Evolutionary conservation across 2,888 invertebrate genomes (phyloP).

Genomic region (Volucella zonaria): DNA sequence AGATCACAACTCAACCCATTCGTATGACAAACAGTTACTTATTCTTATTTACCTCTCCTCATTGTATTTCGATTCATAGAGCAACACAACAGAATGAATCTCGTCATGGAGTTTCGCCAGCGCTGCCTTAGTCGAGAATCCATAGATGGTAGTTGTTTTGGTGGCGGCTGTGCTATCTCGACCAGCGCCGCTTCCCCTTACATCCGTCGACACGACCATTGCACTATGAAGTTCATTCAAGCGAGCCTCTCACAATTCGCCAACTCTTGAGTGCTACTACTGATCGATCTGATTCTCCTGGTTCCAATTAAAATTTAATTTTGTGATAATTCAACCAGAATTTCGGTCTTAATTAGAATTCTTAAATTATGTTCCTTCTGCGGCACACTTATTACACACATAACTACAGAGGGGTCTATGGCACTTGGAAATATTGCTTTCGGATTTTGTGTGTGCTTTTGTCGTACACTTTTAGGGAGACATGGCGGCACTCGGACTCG

Average conservation of each 20-base stretch:
- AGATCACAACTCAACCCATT: background rate
- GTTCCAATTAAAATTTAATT: conserved; percentile 11
- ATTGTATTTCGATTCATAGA: conserved; percentile 85
- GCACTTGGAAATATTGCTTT: conserved; percentile 68
- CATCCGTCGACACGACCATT: conserved; percentile 65
- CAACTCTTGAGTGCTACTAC: background rate
- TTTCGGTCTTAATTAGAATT: too few relatives aligned
- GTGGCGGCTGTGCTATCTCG: conserved; percentile 33
- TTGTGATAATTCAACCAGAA: conserved; percentile 2
- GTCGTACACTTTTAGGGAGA: background rate
- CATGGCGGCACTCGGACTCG: background rate
- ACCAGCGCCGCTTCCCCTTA: conserved; percentile 34
- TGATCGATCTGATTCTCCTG: background rate
- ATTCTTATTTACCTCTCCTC: conserved; percentile 83
- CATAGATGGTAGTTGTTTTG: conserved; percentile 77
- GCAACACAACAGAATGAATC: conserved; percentile 86
- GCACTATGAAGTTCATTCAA: conserved; percentile 67
- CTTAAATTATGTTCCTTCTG: conserved; percentile 21
- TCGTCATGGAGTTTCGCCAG: conserved; percentile 88
- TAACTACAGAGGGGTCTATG: conserved; percentile 40
- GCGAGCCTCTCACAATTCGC: conserved; percentile 40
- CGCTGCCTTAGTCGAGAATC: conserved; percentile 88
- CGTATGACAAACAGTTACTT: too few relatives aligned
- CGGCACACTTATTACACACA: conserved; percentile 47
- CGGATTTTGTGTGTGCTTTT: conserved; percentile 22